Evolutionary conservation across 2,797 vertebrate species (phyloP).

Genomic region (Muscicapa striata): DNA sequence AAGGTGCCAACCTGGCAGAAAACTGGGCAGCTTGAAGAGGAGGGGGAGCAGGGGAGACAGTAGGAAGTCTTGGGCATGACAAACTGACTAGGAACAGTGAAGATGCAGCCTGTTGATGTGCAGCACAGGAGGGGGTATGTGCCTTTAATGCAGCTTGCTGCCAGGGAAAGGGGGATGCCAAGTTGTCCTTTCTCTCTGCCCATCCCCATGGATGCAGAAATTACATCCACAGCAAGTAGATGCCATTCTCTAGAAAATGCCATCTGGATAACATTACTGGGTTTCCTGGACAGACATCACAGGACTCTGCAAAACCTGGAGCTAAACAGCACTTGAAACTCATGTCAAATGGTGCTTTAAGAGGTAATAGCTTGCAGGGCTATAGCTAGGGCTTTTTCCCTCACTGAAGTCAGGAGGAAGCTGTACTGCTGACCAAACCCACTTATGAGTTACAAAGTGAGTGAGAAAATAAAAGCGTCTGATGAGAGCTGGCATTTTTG

Average conservation of each 20-base stretch:
- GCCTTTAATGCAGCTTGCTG: not conserved
- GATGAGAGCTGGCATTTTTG: constrained; percentile 24
- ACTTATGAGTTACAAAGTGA: not conserved
- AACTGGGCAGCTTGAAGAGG: not conserved
- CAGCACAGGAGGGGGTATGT: rapidly evolving
- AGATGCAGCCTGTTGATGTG: not conserved
- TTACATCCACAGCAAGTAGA: rapidly evolving
- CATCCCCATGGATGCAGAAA: not conserved
- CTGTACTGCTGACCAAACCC: constrained; percentile 34
- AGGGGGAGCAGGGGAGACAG: not conserved
- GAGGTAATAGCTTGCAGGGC: not conserved
- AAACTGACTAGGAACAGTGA: not conserved
- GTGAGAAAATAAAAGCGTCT: constrained; percentile 10
- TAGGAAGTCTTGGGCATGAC: not conserved
- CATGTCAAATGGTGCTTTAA: constrained; percentile 13
- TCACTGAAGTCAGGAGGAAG: constrained; percentile 3
- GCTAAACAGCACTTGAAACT: constrained; percentile 3
- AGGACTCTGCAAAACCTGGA: constrained; percentile 30
- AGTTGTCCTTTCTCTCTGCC: not conserved
- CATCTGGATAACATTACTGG: constrained; percentile 37
- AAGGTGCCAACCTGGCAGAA: not conserved
- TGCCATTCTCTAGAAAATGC: constrained; percentile 46
- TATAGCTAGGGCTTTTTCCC: not conserved
- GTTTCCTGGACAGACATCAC: constrained; percentile 20
- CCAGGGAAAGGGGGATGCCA: not conserved